Evolutionary conservation across 2,888 invertebrate genomes (phyloP), one percentile per base, ranked within the genome.

Genomic region (Chymomyza amoena): DNA sequence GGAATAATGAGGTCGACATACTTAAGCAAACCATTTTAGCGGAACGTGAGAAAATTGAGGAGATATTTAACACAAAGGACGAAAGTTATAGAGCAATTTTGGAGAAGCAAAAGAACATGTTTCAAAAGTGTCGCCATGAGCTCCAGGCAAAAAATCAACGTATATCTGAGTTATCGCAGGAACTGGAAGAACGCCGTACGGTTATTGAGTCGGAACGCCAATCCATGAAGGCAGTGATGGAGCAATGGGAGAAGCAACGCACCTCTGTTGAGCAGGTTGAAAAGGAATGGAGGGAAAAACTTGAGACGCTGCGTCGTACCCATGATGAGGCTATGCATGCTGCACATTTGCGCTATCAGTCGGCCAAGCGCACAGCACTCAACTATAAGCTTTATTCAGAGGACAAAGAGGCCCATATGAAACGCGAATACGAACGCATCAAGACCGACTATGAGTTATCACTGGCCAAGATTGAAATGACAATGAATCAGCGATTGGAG

Each of bases 371-470:
- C 82, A 94, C 93, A 39, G 93, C 94, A 39, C 91, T 91, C 28
- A 94, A 94, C 85, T 95, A 95, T 84, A 95, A 94, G 94, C 93
- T 94, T 75, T 94, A 94, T 78, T 93, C 94, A 18, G 92, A 93
- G 36, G 94, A 94, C 76, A 94, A 94, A 80, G 94, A 95, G 71
- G 93, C 93, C 32, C 94, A 94, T 83, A 93, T 94, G 76, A 92
- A 93, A 77, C 93, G 93, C 69, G 95, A 95, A 89, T 93, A 94
- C 87, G 93, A 93, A 73, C 92, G 95, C 54, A 93, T 95, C 79
- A 94, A 95, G 81, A 92, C 93, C 54, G 94, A 93, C 75, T 95
- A 95, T 72, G 89, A 91, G 52, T 70, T 82, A 10, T 87, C 89
- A 3, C 66, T 91, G 45, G 72, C 85, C 5, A 89, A 90, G 66